Conservation (phyloP, 1,140 invertebrate genomes). For the Drosophila ohnishii region DNA sequence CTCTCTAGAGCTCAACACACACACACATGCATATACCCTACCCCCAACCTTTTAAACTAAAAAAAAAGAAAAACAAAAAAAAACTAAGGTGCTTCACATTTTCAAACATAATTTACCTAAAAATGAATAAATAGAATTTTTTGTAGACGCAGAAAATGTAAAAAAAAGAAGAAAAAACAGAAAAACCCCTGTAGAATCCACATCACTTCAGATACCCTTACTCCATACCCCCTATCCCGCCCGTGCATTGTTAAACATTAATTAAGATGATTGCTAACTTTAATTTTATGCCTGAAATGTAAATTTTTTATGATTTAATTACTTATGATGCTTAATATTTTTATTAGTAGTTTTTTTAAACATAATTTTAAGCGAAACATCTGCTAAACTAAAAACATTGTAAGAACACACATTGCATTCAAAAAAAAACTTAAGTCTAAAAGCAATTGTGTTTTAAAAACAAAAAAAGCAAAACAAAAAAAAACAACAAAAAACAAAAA, state of each 20-base stretch:
- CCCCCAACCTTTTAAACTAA: conserved; percentile 8
- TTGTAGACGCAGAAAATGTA: conserved; percentile 27
- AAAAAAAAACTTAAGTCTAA: neutral
- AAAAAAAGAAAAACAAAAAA: neutral
- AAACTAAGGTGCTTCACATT: conserved; percentile 1
- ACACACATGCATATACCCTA: neutral
- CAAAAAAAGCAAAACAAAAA: conserved; percentile 38
- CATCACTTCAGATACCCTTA: neutral
- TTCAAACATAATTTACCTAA: neutral
- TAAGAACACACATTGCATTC: conserved; percentile 52
- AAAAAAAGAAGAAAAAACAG: conserved; percentile 9
- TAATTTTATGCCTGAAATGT: conserved; percentile 20
- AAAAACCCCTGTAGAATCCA: conserved; percentile 1
- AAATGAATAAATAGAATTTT: conserved; percentile 39
- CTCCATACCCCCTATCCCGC: neutral
- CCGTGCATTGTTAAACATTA: conserved; percentile 8
- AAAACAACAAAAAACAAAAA: conserved; percentile 33
- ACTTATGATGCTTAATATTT: conserved; percentile 43
- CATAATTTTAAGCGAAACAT: conserved; percentile 16
- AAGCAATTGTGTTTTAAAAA: conserved; percentile 57
- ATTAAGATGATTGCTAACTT: neutral
- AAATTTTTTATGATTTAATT: conserved; percentile 28
- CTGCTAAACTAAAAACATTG: conserved; percentile 32
- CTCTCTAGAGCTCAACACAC: conserved; percentile 28
- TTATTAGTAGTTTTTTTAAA: conserved; percentile 32